Conservation (phyloP, 2,113 vertebrate genomes). For the Petaurus breviceps region DNA sequence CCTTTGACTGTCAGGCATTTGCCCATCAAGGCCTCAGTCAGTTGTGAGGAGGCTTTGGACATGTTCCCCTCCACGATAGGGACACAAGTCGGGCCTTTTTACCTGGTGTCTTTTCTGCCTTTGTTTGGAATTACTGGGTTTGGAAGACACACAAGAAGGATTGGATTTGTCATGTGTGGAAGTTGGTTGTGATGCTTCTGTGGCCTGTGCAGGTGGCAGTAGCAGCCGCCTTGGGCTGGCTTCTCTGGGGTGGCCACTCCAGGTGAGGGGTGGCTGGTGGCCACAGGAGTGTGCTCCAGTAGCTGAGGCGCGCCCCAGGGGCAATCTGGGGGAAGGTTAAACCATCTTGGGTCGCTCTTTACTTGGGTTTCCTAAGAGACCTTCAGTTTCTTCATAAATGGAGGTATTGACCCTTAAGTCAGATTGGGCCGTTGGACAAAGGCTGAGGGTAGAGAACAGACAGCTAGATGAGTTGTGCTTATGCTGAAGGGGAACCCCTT, state of each 20-base stretch:
- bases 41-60: too few species aligned
- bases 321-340: background rate
- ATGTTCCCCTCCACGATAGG: background rate
- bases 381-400: constrained; percentile 7
- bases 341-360: background rate
- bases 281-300: background rate
- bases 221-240: background rate
- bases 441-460: background rate
- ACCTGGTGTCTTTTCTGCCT: background rate
- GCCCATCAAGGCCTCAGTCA: too few species aligned
- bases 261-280: background rate
- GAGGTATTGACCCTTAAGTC: constrained; percentile 37
- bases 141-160: constrained; percentile 39
- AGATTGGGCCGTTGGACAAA: too few species aligned
- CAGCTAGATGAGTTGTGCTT: background rate
- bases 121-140: constrained; percentile 19
- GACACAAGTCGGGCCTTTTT: background rate
- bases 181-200: background rate
- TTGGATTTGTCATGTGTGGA: constrained; percentile 8
- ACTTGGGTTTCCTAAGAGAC: background rate
- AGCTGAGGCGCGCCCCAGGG: background rate
- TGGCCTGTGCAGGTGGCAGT: constrained; percentile 4
- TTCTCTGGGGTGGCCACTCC: background rate
- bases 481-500: background rate
- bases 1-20: too few species aligned